phyloP scores from a whole-genome alignment of 2,888 invertebrate species.

The Catocala fraxini region DNA sequence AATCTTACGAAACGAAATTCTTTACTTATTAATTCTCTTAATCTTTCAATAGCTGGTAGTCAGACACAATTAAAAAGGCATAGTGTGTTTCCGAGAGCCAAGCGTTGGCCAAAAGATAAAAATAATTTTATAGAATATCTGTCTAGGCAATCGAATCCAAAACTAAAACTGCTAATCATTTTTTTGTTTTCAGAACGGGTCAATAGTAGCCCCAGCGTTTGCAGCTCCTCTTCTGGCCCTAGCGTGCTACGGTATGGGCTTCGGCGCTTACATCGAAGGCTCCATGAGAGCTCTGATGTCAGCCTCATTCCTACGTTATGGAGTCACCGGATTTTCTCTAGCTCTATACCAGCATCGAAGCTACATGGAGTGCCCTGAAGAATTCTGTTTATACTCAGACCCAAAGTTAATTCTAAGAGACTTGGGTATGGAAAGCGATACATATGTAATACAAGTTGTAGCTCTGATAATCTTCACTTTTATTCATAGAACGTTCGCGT shows the following conservation, averaged over 20 bases:
- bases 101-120: no score
- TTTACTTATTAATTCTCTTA: no score
- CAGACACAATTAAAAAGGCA: no score
- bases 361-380: slow-evolving; percentile 88
- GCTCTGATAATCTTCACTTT: slow-evolving; percentile 87
- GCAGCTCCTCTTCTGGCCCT: slow-evolving; percentile 87
- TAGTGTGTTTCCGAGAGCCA: no score
- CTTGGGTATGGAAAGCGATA: slow-evolving; percentile 87
- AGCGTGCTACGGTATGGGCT: slow-evolving; percentile 89
- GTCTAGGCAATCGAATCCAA: no score
- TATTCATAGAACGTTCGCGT: slow-evolving; percentile 84
- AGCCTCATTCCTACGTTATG: slow-evolving; percentile 90
- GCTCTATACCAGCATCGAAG: slow-evolving; percentile 89
- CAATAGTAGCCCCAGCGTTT: slow-evolving; percentile 87
- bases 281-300: slow-evolving; percentile 87
- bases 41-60: no score
- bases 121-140: no score
- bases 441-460: slow-evolving; percentile 85
- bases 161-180: neutral
- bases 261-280: slow-evolving; percentile 84
- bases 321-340: slow-evolving; percentile 88
- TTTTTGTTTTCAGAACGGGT: slow-evolving; percentile 86
- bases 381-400: slow-evolving; percentile 87
- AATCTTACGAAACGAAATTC: no score
- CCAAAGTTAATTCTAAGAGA: slow-evolving; percentile 89